Evolutionary conservation across 1,140 invertebrate species (phyloP), one percentile per base, ranked within the genome.

Genomic region (Drosophila carrolli): DNA sequence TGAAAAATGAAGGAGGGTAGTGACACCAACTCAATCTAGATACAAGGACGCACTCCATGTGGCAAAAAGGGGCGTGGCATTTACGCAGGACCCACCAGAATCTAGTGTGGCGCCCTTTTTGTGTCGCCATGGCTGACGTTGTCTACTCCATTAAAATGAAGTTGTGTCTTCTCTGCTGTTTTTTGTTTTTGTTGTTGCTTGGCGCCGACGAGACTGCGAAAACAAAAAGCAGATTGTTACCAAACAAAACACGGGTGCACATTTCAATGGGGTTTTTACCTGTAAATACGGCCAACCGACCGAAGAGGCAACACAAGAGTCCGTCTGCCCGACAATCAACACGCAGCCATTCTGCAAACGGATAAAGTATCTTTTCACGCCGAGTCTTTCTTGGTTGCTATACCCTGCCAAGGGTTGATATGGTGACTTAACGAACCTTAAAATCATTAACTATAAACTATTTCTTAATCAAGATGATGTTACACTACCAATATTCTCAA

Each of bases 211-310:
- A 88, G 83, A 88, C 83, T 79, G 54, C 78, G 79, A 88, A 86
- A 86, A 86, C 85, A 86, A 86, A 86, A 86, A 86, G 83, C 83
- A 86, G 83, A 88, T 88, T 86, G 83, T 83, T 82, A 51, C 54
- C 83, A 86, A 82, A 88, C 83, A 86, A 88, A 88, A 86, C 83
- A 86, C 78, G 75, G 71, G 5, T 67, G 71, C 83, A 53, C 75
- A 86, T 86, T 86, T 86, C 83, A 88, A 88, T 88, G 83, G 79
- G 74, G 79, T 79, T 88, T 76, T 86, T 76, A 86, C 83, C 82
- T 88, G 83, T 88, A 88, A 88, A 86, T 82, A 78, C 74, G 43
- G 50, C 41, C 62, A 75, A 55, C 59, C 46, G 19, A 35, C 59
- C 71, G 68, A 47, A 66, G 72, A 68, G 44, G 61, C 62, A 63